Conservation (phyloP, 1,140 invertebrate species). For the Pristionchus pacificus region DNA sequence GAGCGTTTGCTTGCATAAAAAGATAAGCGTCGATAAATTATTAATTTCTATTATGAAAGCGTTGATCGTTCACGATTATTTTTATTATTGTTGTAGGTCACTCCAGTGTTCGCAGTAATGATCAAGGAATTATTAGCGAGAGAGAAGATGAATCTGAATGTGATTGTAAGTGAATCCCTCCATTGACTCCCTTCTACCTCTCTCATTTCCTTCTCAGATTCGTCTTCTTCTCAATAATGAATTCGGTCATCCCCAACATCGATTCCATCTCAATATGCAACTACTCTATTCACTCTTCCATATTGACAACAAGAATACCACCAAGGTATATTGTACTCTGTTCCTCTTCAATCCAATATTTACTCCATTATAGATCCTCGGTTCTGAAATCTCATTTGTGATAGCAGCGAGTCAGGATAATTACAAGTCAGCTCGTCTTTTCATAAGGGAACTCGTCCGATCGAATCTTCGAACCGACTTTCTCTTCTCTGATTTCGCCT, state of each 20-base stretch:
- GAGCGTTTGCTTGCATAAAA: neutral
- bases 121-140: neutral
- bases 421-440: neutral
- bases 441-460: neutral
- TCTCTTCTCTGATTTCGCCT: neutral
- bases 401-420: neutral
- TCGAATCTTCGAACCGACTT: neutral
- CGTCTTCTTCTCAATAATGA: neutral
- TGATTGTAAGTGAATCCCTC: neutral
- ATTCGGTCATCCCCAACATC: neutral
- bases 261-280: neutral
- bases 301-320: neutral
- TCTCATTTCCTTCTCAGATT: neutral
- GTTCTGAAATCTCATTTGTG: neutral
- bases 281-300: neutral
- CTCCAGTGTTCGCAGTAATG: neutral
- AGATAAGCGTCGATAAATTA: neutral
- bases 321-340: neutral
- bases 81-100: neutral
- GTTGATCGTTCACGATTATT: no score
- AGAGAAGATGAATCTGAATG: neutral
- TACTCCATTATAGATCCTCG: neutral
- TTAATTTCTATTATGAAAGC: no score
- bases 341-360: neutral
- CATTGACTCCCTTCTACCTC: no score